Percentiles rank a stretch among this genome's conserved stretches.
Evolutionary conservation across 2,888 invertebrate species (phyloP).

Genomic region (Cephus spinipes): DNA sequence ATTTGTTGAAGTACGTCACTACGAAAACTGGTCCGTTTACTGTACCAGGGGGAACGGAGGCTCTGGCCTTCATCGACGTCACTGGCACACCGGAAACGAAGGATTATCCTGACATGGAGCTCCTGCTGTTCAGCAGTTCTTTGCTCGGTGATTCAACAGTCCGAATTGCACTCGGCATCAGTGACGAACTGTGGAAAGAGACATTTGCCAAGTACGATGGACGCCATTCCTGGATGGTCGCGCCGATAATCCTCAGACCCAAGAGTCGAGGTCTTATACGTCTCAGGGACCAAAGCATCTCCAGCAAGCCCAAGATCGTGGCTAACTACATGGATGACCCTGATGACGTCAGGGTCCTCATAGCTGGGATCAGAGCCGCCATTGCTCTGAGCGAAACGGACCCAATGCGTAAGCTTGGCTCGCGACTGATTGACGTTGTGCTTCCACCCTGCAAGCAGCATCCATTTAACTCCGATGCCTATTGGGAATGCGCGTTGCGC

Average conservation of each 20-base stretch:
- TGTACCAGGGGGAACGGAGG: conserved; percentile 71
- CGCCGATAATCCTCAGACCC: conserved; percentile 72
- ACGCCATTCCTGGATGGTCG: conserved; percentile 50
- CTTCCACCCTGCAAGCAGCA: conserved; percentile 69
- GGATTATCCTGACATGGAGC: conserved; percentile 77
- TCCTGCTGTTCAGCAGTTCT: conserved; percentile 75
- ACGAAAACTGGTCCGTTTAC: conserved; percentile 70
- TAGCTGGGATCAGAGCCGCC: conserved; percentile 71
- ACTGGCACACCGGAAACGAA: conserved; percentile 69
- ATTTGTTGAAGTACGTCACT: conserved; percentile 25
- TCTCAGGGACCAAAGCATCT: conserved; percentile 73
- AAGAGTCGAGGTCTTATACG: conserved; percentile 74
- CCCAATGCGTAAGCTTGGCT: conserved; percentile 71
- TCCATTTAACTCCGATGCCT: conserved; percentile 69
- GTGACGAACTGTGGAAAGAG: conserved; percentile 70
- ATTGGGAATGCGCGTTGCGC: conserved; percentile 74
- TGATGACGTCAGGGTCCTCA: conserved; percentile 70
- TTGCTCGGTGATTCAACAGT: conserved; percentile 71
- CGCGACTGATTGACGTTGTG: conserved; percentile 67
- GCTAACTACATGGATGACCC: conserved; percentile 76
- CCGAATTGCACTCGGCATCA: conserved; percentile 70
- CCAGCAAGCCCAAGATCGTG: conserved; percentile 73
- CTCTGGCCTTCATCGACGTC: conserved; percentile 72
- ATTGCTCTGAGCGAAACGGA: conserved; percentile 69
- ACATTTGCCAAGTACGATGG: conserved; percentile 71